Evolutionary conservation across 2,888 invertebrate species (phyloP).

Genomic region (Tenthredo notha): DNA sequence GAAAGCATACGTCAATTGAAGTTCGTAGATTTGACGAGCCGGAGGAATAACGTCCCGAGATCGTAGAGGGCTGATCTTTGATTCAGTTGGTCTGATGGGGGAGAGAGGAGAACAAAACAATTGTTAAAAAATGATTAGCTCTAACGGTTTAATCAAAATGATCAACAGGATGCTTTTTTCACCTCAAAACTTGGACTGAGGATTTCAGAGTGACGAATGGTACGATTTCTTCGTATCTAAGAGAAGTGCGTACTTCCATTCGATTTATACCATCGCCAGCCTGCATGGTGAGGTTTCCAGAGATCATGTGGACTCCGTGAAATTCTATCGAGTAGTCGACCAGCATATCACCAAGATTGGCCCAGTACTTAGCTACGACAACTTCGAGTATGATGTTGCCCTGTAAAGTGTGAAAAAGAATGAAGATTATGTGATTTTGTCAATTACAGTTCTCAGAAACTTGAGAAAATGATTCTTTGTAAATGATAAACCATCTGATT

Average conservation of each 20-base stretch:
- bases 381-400: constrained; percentile 91
- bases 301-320: constrained; percentile 89
- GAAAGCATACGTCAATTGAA: constrained; percentile 93
- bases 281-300: constrained; percentile 84
- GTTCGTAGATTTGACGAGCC: constrained; percentile 93
- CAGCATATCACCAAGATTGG: constrained; percentile 89
- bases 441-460: not conserved
- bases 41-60: constrained; percentile 92
- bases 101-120: constrained; percentile 3
- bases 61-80: constrained; percentile 89
- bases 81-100: constrained; percentile 86
- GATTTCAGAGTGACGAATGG: constrained; percentile 88
- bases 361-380: constrained; percentile 97
- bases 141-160: not conserved
- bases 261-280: constrained; percentile 88
- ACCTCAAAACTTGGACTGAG: constrained; percentile 86
- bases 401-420: constrained; percentile 73
- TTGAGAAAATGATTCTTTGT: not conserved
- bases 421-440: not conserved
- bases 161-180: constrained; percentile 57
- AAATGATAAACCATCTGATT: not conserved
- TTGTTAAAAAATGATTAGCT: not conserved
- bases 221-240: constrained; percentile 89
- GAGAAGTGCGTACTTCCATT: constrained; percentile 84
- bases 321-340: constrained; percentile 90